These are phyloP conservation scores for Wasmannia auropunctata DNA, from an alignment of 1,140 invertebrate genomes.

Conservation along the genomic window DNA sequence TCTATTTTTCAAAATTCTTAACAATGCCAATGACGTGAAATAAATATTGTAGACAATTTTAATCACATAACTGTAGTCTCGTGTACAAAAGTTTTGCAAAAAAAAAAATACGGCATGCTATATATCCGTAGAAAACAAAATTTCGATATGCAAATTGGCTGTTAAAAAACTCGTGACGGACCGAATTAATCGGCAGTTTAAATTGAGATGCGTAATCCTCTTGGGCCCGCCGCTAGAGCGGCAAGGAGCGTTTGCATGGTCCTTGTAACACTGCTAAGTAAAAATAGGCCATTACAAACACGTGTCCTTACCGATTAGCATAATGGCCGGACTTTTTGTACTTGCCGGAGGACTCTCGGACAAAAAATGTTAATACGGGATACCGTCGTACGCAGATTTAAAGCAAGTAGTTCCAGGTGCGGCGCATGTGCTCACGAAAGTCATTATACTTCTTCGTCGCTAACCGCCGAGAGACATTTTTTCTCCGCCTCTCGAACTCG, in stretches of 20 bases:
- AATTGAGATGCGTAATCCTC: slow-evolving; percentile 32
- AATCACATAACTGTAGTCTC: not conserved
- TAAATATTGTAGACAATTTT: not conserved
- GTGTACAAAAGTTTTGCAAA: not conserved
- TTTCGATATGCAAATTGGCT: slow-evolving; percentile 16
- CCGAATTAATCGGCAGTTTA: slow-evolving; percentile 39
- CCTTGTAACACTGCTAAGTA: slow-evolving; percentile 63
- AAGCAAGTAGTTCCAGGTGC: slow-evolving; percentile 70
- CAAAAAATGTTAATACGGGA: slow-evolving; percentile 76
- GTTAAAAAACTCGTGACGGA: not conserved
- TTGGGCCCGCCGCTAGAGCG: not conserved
- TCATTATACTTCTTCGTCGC: slow-evolving; percentile 69
- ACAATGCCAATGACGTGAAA: not conserved
- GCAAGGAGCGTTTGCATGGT: not conserved
- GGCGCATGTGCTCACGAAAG: slow-evolving; percentile 67
- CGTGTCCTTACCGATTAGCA: slow-evolving; percentile 80
- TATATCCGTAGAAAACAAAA: not conserved
- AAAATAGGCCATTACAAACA: slow-evolving; percentile 79
- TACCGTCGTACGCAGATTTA: slow-evolving; percentile 67
- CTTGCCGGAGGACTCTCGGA: slow-evolving; percentile 40
- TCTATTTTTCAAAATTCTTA: not conserved
- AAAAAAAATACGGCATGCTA: not conserved
- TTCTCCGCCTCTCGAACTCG: slow-evolving; percentile 48
- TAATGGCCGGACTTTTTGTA: slow-evolving; percentile 75
- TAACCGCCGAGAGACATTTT: slow-evolving; percentile 37